Evolutionary conservation across 2,797 vertebrate genomes (phyloP), one percentile per base, ranked within the genome.

Genomic region (Lacerta agilis): DNA sequence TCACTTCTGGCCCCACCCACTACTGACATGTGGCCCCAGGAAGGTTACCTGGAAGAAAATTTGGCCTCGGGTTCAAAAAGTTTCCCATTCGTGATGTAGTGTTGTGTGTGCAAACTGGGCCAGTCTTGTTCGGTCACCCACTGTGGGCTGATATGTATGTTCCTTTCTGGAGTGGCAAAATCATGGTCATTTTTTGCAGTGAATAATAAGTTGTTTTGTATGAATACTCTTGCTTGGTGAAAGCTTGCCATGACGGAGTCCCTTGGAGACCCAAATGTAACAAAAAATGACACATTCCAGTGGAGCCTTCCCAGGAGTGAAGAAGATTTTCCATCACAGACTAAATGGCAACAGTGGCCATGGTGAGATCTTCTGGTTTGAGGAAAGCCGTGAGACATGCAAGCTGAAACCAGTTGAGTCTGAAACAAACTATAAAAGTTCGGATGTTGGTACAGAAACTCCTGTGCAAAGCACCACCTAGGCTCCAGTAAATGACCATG

Each of bases 381-480:
- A 33, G 64, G 15, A 64, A 80, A 55, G 90, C 9, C 5, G 23
- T 75, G 25, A 72, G 90, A 25, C 85, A 83, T 87, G 23, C 55
- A 66, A 64, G 45, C 43, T 87, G 55, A 92, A 92, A 88, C 76
- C 85, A 91, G 85, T 20, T 3, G 81, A 2, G 15, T 27, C 33
- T 61, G 33, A 81, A 64, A 8, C 87, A 82, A 81, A 79, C 33
- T 76, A 83, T 88, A 73, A 82, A 18, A 10, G 72, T 90, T 81
- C 81, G 61, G 25, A 76, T 82, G 23, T 66, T 20, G 55, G 58
- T 90, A 49, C 71, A 79, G 43, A 73, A 87, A 79, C 82, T 25
- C 18, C 79, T 85, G 58, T 36, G 58, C 25, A 85, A 88, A 81
- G 83, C n/a, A 38, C 69, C 58, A 75, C 20, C 55, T 80, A 76